Base-by-base conservation (phyloP, 2,888 invertebrate species). In the Pristionchus entomophagus region DNA sequence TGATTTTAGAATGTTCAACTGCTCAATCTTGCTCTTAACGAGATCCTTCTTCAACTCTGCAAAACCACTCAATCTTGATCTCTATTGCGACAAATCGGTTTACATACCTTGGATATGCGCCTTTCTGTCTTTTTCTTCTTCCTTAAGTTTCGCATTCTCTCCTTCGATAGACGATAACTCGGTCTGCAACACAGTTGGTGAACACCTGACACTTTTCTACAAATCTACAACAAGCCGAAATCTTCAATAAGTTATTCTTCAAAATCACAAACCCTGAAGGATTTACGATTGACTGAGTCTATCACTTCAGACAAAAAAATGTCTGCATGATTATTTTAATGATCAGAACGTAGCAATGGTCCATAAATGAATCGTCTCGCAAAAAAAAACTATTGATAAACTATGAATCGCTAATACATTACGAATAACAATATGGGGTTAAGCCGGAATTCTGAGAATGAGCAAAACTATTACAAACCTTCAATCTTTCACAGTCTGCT, bases 71-170 rank as follows among this genome's bases (percentile, higher is more conserved):
- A 29, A 32, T 65, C n/a, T n/a, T n/a, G n/a, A n/a, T n/a, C n/a
- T n/a, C n/a, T n/a, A n/a, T n/a, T n/a, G n/a, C n/a, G n/a, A n/a
- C n/a, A 65, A 65, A 65, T 29, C 29, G 4, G 8, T 65, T 45
- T 41, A n/a, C 22, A 14, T 5, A 73, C 73, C 73, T 73, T 73
- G 41, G 26, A 73, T 41, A 26, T 45, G 17, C 3, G 41, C 73
- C 14, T 41, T 73, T n/a, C 73, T 73, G 6, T 35, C 14, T 1
- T 12, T 22, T 78, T 29, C 78, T 17, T 78, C 35, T 29, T 49
- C 26, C 51, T 78, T 32, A 22, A 78, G 78, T 78, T 78, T 53
- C 5, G 41, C 45, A 73, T 73, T 73, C 26, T 41, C 73, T 45
- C 26, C 73, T 26, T 73, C 73, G 41, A 73, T 73, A 19, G 19